Evolutionary conservation across 1,140 invertebrate genomes (phyloP).

Genomic region (Chlorops oryzae): DNA sequence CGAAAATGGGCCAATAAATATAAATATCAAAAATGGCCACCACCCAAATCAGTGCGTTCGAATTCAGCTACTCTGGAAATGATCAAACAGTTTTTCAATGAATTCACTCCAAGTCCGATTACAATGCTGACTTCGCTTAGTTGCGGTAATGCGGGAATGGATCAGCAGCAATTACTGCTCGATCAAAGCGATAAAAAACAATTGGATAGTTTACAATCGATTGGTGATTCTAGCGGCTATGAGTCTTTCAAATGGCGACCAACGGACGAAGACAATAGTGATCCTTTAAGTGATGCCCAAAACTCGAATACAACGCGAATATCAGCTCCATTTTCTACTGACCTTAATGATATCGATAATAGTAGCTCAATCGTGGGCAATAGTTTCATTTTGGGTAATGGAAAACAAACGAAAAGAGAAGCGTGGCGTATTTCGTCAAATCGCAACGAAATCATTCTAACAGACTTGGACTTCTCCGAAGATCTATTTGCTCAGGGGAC

Average conservation of each 20-base stretch:
- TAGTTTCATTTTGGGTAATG: too few relatives aligned
- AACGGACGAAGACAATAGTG: conserved; percentile 52
- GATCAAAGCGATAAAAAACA: conserved; percentile 40
- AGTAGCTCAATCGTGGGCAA: too few relatives aligned
- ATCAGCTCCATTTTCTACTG: not conserved
- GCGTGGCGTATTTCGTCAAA: conserved; percentile 47
- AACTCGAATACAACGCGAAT: too few relatives aligned
- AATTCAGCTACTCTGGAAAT: conserved; percentile 37
- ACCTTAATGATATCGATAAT: conserved; percentile 13
- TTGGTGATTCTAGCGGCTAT: conserved; percentile 77
- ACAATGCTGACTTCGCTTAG: not conserved
- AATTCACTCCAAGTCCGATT: conserved; percentile 22
- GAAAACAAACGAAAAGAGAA: conserved; percentile 17
- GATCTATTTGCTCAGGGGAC: conserved; percentile 48
- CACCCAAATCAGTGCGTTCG: conserved; percentile 23
- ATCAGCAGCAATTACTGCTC: not conserved
- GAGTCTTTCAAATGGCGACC: conserved; percentile 70
- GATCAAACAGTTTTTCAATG: conserved; percentile 40
- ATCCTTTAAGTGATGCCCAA: not conserved
- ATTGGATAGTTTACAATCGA: conserved; percentile 60
- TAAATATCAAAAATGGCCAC: conserved; percentile 43
- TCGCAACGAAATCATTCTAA: conserved; percentile 33
- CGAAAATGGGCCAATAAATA: conserved; percentile 59
- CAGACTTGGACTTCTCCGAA: conserved; percentile 48
- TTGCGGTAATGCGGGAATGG: not conserved